Conservation (phyloP, 1,140 invertebrate genomes). For the Diploscapter pachys region DNA sequence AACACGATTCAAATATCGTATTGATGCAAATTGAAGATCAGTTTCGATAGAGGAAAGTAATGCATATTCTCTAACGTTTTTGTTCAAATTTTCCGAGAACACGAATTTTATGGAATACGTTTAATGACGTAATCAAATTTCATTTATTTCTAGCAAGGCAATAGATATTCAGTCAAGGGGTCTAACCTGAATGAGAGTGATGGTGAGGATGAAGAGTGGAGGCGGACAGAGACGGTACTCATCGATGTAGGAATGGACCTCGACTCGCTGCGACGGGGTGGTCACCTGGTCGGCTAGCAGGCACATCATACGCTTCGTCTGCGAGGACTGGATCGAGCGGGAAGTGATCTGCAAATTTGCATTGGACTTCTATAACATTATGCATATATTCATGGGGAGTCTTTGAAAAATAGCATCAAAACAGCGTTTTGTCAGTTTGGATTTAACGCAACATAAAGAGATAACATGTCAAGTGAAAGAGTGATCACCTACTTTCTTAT, state of each 20-base stretch:
- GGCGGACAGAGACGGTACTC: constrained; percentile 90
- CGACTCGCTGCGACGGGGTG: constrained; percentile 19
- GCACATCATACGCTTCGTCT: constrained; percentile 16
- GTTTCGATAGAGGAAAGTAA: not conserved
- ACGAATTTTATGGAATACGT: no score
- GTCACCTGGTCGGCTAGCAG: constrained; percentile 24
- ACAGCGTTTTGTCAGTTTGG: no score
- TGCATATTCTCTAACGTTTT: not conserved
- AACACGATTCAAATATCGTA: no score
- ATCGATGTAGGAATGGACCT: constrained; percentile 33
- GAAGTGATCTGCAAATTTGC: constrained; percentile 15
- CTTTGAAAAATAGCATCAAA: no score
- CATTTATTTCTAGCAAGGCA: not conserved
- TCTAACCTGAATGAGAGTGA: constrained; percentile 71
- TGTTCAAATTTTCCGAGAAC: not conserved
- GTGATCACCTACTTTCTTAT: no score
- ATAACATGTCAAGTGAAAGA: not conserved
- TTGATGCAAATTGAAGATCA: no score
- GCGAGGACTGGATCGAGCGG: constrained; percentile 13
- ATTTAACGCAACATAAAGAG: no score
- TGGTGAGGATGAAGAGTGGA: constrained; percentile 86
- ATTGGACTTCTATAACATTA: no score
- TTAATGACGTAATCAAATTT: no score
- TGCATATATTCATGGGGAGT: no score
- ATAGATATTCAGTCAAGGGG: not conserved